phyloP scores from a whole-genome alignment of 2,113 vertebrate species.

The Poeciliopsis retropinna region DNA sequence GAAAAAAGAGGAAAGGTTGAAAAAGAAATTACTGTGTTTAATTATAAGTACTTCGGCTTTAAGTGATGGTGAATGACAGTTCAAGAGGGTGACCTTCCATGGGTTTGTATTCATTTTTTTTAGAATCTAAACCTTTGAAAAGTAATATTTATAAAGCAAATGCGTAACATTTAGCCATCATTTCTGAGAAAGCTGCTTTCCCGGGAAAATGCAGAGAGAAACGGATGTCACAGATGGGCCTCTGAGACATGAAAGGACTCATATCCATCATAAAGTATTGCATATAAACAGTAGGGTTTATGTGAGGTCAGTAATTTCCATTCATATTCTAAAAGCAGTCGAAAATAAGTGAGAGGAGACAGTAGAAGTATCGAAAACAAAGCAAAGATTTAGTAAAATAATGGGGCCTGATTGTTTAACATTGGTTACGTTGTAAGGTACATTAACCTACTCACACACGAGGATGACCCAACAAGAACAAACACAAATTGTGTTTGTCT shows the following conservation, averaged over 20 bases:
- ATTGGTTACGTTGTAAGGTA: neutral
- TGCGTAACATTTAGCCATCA: neutral
- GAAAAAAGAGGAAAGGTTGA: too few relatives aligned
- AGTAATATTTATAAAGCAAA: neutral
- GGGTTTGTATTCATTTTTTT: conserved; percentile 10
- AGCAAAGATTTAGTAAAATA: neutral
- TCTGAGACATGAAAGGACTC: neutral
- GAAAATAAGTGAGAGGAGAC: neutral
- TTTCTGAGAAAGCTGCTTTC: neutral
- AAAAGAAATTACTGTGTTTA: too few relatives aligned
- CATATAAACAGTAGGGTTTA: neutral
- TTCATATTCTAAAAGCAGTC: neutral
- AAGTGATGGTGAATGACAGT: neutral
- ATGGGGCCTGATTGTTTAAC: neutral
- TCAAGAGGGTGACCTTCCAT: conserved; percentile 11
- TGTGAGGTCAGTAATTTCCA: neutral
- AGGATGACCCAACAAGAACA: neutral
- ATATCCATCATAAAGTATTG: neutral
- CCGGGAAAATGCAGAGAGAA: neutral
- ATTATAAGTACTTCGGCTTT: too few relatives aligned
- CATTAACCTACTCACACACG: neutral
- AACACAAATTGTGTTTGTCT: neutral
- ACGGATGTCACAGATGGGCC: neutral
- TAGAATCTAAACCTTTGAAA: neutral
- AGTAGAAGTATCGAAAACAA: neutral